Percentiles rank a stretch among this genome's conserved stretches.
phyloP scores from a whole-genome alignment of 2,113 vertebrate species.

The Sminthopsis crassicaudata region DNA sequence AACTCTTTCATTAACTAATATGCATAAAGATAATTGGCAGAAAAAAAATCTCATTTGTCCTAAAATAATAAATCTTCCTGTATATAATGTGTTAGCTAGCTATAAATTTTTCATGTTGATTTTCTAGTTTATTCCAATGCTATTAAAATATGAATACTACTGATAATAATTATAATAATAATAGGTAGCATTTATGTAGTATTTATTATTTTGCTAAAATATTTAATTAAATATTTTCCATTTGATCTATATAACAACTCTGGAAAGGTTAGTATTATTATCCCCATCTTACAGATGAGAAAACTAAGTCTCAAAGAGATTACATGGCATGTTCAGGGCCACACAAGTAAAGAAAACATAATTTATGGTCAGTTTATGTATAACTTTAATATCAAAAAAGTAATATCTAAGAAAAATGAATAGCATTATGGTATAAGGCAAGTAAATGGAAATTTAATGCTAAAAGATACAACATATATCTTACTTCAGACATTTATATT shows the following conservation, averaged over 20 bases:
- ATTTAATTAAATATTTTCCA: background rate
- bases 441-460: background rate
- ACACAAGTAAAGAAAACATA: background rate
- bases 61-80: constrained; percentile 53
- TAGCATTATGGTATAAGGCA: background rate
- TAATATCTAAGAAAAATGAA: background rate
- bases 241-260: background rate
- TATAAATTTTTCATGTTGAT: constrained; percentile 42
- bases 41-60: constrained; percentile 58
- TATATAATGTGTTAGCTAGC: constrained; percentile 31
- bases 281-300: background rate
- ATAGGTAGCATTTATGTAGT: background rate
- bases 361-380: background rate
- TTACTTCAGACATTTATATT: background rate
- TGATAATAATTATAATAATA: background rate
- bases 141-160: constrained; percentile 45
- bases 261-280: background rate
- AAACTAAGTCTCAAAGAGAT: background rate
- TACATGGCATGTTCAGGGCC: background rate
- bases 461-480: background rate
- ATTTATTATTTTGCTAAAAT: background rate
- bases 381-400: background rate
- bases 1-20: constrained; percentile 55
- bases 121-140: constrained; percentile 34
- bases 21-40: constrained; percentile 51